These are phyloP conservation scores for Myripristis jacobus DNA, from an alignment of 2,797 vertebrate species.

Conservation along the genomic window DNA sequence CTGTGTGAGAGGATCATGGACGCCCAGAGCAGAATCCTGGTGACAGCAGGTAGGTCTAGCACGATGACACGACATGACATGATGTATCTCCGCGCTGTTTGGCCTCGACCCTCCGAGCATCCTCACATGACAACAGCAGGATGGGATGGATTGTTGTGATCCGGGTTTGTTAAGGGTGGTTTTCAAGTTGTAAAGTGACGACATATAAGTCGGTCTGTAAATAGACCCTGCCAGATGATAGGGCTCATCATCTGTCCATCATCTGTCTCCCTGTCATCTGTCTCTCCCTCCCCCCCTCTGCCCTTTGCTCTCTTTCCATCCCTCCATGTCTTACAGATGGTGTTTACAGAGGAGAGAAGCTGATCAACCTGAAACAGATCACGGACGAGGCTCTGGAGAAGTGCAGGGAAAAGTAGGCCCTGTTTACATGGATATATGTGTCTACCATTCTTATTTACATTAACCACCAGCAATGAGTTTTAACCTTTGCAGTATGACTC, in stretches of 20 bases:
- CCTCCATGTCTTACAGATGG: constrained; percentile 73
- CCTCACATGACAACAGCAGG: constrained; percentile 12
- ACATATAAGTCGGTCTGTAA: constrained; percentile 14
- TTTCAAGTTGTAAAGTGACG: constrained; percentile 21
- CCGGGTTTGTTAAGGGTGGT: constrained; percentile 1
- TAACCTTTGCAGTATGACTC: constrained; percentile 36
- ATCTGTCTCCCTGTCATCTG: not conserved
- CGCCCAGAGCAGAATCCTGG: constrained; percentile 79
- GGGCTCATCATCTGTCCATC: constrained; percentile 7
- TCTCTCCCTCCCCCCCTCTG: not conserved
- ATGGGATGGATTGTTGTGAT: constrained; percentile 6
- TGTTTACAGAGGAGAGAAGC: constrained; percentile 86
- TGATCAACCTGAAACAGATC: constrained; percentile 87
- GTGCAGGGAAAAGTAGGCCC: constrained; percentile 78
- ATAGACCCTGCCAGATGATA: constrained; percentile 10
- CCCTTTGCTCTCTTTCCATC: not conserved
- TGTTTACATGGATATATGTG: constrained; percentile 8
- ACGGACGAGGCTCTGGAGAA: constrained; percentile 82
- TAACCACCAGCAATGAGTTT: constrained; percentile 45
- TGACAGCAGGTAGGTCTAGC: constrained; percentile 82
- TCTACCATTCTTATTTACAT: constrained; percentile 61
- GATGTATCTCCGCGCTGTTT: not conserved
- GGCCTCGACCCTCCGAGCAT: not conserved
- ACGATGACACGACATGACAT: not conserved
- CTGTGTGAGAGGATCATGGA: constrained; percentile 85